Percentiles rank a stretch among this genome's conserved stretches.
Conservation (phyloP, 2,888 invertebrate species). For the Pinctada fucata region DNA sequence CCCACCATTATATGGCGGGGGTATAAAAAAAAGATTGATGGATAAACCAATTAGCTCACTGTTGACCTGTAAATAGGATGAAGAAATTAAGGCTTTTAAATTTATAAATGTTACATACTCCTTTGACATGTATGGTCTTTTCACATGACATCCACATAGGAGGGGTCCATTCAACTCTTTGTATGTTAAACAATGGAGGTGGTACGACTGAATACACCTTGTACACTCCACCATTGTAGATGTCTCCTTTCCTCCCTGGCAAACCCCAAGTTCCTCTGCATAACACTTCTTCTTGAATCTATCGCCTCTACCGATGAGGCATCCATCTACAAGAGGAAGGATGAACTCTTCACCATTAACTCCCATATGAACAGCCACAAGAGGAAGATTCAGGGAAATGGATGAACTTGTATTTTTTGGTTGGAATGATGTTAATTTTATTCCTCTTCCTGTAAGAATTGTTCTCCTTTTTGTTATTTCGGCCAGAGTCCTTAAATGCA, state of each 20-base stretch:
- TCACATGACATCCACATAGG: slow-evolving; percentile 7
- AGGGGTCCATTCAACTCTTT: background rate
- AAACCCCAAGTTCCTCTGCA: background rate
- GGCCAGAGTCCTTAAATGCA: slow-evolving; percentile 1
- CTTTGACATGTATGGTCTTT: slow-evolving; percentile 1
- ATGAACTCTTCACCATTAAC: background rate
- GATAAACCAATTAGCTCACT: too few relatives aligned
- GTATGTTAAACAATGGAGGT: background rate
- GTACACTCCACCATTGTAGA: background rate
- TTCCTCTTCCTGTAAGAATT: background rate
- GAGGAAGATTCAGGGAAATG: background rate
- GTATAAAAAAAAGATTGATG: too few relatives aligned
- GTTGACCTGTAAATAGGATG: too few relatives aligned
- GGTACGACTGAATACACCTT: slow-evolving; percentile 2
- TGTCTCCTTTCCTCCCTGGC: slow-evolving; percentile 5
- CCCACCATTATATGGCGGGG: too few relatives aligned
- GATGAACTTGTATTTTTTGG: background rate
- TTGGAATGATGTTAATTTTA: background rate
- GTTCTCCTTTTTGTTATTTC: background rate
- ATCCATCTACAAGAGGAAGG: slow-evolving; percentile 3
- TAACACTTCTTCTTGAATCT: slow-evolving; percentile 8
- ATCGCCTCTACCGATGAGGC: slow-evolving; percentile 1
- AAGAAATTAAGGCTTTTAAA: too few relatives aligned
- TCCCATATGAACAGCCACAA: background rate
- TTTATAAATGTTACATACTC: background rate